Evolutionary conservation across 1,140 invertebrate species (phyloP).

Genomic region (Nebria ingens): DNA sequence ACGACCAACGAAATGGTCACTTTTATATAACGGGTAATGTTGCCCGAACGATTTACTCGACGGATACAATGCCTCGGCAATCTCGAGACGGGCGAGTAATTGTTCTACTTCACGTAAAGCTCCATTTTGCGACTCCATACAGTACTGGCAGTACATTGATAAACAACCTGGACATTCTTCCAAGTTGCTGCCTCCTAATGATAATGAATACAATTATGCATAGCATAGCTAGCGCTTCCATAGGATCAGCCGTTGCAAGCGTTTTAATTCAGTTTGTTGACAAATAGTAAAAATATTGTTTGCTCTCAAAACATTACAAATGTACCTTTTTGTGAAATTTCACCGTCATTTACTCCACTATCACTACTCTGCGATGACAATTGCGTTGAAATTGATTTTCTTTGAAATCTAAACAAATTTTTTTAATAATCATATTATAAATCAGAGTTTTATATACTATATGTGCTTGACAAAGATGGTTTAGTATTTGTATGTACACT

Average conservation of each 20-base stretch:
- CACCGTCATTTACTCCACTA: slow-evolving; percentile 25
- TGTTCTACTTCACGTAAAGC: slow-evolving; percentile 63
- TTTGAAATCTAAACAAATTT: neutral
- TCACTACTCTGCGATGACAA: slow-evolving; percentile 25
- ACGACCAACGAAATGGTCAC: slow-evolving; percentile 50
- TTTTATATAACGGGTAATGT: slow-evolving; percentile 61
- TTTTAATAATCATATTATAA: neutral
- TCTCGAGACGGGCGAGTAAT: slow-evolving; percentile 60
- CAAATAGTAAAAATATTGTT: neutral
- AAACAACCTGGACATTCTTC: slow-evolving; percentile 43
- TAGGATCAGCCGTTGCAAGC: neutral
- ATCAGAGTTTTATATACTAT: neutral
- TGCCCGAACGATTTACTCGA: slow-evolving; percentile 66
- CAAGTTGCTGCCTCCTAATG: slow-evolving; percentile 17
- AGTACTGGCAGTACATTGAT: slow-evolving; percentile 57
- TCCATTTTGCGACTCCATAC: slow-evolving; percentile 53
- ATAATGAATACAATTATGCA: too few relatives aligned
- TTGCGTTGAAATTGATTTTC: slow-evolving; percentile 19
- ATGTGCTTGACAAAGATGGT: too few relatives aligned
- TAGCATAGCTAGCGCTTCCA: too few relatives aligned
- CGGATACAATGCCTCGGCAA: slow-evolving; percentile 72
- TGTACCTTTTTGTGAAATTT: neutral
- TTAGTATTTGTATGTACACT: too few relatives aligned
- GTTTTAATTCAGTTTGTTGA: neutral
- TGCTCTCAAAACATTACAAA: neutral